Evolutionary conservation across 2,888 invertebrate species (phyloP), one percentile per base, ranked within the genome.

Genomic region (Ennomos erosarius): DNA sequence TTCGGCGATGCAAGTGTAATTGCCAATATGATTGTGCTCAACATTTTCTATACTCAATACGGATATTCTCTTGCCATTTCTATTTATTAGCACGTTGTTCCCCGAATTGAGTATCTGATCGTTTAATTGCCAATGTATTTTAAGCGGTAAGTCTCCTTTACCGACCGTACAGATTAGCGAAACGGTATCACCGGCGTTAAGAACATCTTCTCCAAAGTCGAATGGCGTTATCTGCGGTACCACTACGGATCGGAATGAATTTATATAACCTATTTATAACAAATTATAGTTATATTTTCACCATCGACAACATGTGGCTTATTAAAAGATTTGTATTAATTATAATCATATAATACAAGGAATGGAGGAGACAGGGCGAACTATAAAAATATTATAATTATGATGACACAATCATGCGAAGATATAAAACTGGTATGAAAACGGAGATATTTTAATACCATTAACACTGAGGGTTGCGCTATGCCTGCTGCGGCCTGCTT

Each of bases 171-270:
- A 96, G 38, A 94, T 95, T 9, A 94, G 87, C 44, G 95, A 95
- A 10, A 95, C 95, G 45, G 95, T 93, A 78, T 97, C 96, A 59
- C 96, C 96, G 62, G 95, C 95, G 75, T 96, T 96, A 43, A 94
- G 90, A 62, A 94, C 92, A 66, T 95, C 95, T 73, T 96, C 96
- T 56, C 96, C 96, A 79, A 96, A 96, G 79, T 95, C 94, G 78
- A 97, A 96, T 48, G 95, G 95, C 59, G 95, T 94, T 73, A 97
- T 96, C 94, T 96, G 96, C 62, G 97, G 97, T 73, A 95, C 93
- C 84, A 96, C 97, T 97, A 88, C 56, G 63, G 57, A 75, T 78
- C 49, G 65, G 55, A 26, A 26, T 26, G 6, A 26, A 26, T 26
- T 26, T 26, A 26, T 26, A 26, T n/a, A 6, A 10, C 11, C 10